Percentiles rank a stretch among this genome's conserved stretches.
Conservation (phyloP, 2,888 invertebrate species). For the Allolobophora icterica region DNA sequence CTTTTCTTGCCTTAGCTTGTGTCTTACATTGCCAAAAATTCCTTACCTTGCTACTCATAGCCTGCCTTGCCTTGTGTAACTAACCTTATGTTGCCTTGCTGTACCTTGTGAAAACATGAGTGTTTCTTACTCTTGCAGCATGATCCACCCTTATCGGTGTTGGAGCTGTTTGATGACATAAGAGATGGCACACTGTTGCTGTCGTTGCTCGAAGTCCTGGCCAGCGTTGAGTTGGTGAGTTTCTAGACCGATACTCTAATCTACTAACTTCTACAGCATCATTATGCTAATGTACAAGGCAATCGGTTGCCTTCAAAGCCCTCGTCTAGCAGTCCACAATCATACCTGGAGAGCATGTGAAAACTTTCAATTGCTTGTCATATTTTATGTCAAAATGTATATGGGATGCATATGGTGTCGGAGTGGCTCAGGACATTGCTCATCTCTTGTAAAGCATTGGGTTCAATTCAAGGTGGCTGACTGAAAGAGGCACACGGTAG, state of each 20-base stretch:
- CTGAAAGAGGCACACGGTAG: too few species aligned
- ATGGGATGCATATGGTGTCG: too few species aligned
- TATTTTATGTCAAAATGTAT: too few species aligned
- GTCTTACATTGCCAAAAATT: not conserved
- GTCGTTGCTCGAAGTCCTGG: slow-evolving; percentile 89
- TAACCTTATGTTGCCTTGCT: not conserved
- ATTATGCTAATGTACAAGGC: too few species aligned
- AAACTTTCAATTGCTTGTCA: too few species aligned
- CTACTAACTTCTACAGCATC: not conserved
- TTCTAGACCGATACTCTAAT: not conserved
- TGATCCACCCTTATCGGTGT: slow-evolving; percentile 88
- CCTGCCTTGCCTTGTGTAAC: not conserved
- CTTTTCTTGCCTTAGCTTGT: not conserved
- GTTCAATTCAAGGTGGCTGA: too few species aligned
- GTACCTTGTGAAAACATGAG: not conserved
- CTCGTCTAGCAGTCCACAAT: too few species aligned
- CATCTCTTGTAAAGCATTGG: too few species aligned
- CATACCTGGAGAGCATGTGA: too few species aligned
- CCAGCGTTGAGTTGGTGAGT: slow-evolving; percentile 89
- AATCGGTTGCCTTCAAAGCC: too few species aligned
- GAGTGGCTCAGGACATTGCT: too few species aligned
- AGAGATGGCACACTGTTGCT: slow-evolving; percentile 93
- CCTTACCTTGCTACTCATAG: not conserved
- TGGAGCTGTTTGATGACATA: slow-evolving; percentile 91
- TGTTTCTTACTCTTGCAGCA: slow-evolving; percentile 73